Conservation (phyloP, 2,113 vertebrate genomes). For the Hemiprocne comata region DNA sequence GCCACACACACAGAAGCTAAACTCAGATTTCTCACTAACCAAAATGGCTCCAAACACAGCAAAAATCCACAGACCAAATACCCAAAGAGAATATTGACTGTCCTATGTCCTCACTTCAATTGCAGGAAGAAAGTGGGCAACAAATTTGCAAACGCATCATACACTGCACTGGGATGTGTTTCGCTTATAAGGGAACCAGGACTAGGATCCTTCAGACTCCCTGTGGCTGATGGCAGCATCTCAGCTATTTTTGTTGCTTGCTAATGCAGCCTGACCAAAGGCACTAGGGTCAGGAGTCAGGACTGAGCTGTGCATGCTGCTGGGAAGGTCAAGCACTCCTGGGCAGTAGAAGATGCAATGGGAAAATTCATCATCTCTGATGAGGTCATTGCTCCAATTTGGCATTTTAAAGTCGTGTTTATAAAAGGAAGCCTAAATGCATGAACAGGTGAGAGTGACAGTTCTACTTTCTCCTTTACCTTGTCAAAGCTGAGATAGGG, state of each 20-base stretch:
- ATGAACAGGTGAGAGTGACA: background rate
- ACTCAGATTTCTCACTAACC: background rate
- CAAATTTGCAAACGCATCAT: background rate
- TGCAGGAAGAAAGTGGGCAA: background rate
- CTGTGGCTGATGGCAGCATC: background rate
- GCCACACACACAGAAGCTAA: background rate
- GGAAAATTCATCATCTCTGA: background rate
- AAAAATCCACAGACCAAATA: background rate
- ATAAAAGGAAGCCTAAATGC: background rate
- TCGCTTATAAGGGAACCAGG: background rate
- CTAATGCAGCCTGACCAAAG: background rate
- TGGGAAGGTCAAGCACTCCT: background rate
- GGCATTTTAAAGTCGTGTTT: background rate
- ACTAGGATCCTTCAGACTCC: background rate
- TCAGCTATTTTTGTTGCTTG: background rate
- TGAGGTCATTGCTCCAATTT: background rate
- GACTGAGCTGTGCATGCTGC: background rate
- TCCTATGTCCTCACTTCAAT: background rate
- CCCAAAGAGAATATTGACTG: background rate
- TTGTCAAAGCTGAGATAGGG: background rate
- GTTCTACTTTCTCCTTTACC: background rate
- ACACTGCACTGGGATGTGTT: background rate
- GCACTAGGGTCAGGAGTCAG: background rate
- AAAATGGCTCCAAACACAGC: background rate
- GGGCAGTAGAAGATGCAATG: background rate